Conservation (phyloP, 2,888 invertebrate species). For the Ichneumon xanthorius region DNA sequence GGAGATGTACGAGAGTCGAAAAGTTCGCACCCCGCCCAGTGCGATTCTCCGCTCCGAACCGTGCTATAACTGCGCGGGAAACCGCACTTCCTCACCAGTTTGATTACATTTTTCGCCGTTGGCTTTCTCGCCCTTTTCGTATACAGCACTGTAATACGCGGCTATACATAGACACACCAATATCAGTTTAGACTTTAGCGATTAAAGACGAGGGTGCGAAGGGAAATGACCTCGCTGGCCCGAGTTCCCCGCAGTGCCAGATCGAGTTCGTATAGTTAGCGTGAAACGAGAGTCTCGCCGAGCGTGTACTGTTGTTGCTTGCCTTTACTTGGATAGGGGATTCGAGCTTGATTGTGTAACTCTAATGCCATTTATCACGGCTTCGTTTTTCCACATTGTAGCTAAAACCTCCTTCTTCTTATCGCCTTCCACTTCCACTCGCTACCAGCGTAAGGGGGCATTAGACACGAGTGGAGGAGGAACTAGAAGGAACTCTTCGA, state of each 20-base stretch:
- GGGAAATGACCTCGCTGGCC: constrained; percentile 33
- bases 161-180: constrained; percentile 69
- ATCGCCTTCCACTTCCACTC: constrained; percentile 51
- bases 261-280: constrained; percentile 48
- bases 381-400: constrained; percentile 74
- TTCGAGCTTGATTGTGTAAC: constrained; percentile 77
- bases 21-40: constrained; percentile 56
- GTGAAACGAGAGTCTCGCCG: constrained; percentile 38
- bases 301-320: constrained; percentile 61
- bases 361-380: constrained; percentile 80
- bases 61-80: constrained; percentile 65
- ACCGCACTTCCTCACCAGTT: constrained; percentile 69
- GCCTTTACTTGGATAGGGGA: constrained; percentile 64
- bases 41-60: constrained; percentile 55
- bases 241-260: constrained; percentile 56
- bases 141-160: constrained; percentile 32
- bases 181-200: constrained; percentile 78
- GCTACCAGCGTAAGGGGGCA: constrained; percentile 46
- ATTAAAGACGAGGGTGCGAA: constrained; percentile 72
- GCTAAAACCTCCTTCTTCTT: constrained; percentile 37
- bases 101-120: constrained; percentile 77
- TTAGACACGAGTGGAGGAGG: constrained; percentile 54
- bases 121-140: constrained; percentile 60
- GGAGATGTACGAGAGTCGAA: constrained; percentile 55
- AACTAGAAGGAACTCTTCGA: constrained; percentile 48